These are phyloP conservation scores for Wiebesia pumilae DNA, from an alignment of 1,140 invertebrate species.

Conservation along the genomic window DNA sequence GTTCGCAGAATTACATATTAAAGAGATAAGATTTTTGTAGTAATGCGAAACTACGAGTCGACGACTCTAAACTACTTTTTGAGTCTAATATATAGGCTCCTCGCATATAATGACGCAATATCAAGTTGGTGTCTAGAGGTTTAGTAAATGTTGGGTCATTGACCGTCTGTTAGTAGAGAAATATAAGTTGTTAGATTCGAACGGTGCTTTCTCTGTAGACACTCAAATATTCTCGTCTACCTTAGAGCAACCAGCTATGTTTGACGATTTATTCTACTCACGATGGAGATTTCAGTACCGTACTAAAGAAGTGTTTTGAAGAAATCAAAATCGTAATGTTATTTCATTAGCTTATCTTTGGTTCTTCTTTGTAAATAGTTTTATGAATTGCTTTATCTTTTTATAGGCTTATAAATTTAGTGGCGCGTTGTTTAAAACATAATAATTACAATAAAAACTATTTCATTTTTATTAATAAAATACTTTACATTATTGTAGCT, in stretches of 20 bases:
- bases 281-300: background rate
- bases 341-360: background rate
- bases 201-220: slow-evolving; percentile 39
- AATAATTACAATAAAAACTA: too few species aligned
- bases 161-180: slow-evolving; percentile 61
- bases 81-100: background rate
- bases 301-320: background rate
- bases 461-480: too few species aligned
- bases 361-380: background rate
- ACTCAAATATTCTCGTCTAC: slow-evolving; percentile 9
- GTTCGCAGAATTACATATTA: background rate
- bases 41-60: background rate
- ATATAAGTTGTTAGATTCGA: slow-evolving; percentile 60
- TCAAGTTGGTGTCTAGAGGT: background rate
- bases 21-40: background rate
- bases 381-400: background rate
- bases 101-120: slow-evolving; percentile 26
- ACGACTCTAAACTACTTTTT: slow-evolving; percentile 5
- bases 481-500: too few species aligned
- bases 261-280: slow-evolving; percentile 37
- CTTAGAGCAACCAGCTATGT: slow-evolving; percentile 16
- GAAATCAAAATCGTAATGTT: background rate
- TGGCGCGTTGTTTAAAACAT: too few species aligned
- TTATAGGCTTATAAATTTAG: too few species aligned
- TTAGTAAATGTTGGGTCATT: slow-evolving; percentile 58